Base-by-base conservation (phyloP, 2,888 invertebrate genomes). In the Caenorhabditis becei region DNA sequence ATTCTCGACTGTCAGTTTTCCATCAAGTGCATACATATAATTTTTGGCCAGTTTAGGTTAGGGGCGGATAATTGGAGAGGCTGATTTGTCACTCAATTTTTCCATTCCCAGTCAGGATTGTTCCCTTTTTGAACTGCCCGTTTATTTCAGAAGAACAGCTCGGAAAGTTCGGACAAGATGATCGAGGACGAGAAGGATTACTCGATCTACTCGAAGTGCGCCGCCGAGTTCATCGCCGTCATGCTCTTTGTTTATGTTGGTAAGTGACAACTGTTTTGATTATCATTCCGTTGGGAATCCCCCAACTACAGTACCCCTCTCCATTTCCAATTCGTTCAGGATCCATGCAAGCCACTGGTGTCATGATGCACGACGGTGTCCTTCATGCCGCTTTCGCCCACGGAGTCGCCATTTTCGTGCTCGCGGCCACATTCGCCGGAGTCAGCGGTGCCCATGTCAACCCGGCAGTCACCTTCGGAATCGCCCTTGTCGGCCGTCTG, bases 401-500 rank as follows among this genome's bases (percentile, higher is more conserved):
- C 58, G 89, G 89, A 11, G 35, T 89, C 35, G 83, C 87, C 23
- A 87, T 89, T 61, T 89, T 89, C 70, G 84, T 88, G 18, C 67
- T 90, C 8, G 87, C 88, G 24, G 71, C 87, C 2, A 83, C 86
- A 0, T 86, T 89, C 47, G 89, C 88, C 10, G 83, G 87, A 23
- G 82, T 89, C 58, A 92, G 92, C 84, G 92, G 92, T 2, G 92
- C 91, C 14, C 92, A 92, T 83, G 90, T 92, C 66, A 92, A 92
- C 82, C 92, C 92, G 0, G 92, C 91, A 0, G 92, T 92, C 11
- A 92, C 92, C 0, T 71, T 92, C 5, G 91, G 91, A 11, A 83
- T 89, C 47, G 84, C 87, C 2, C 37, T 88, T 3, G 79, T 86
- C 56, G 88, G 90, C 3, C 83, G 86, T 65, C 82, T 86, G 65